Evolutionary conservation across 2,113 vertebrate species (phyloP), one percentile per base, ranked within the genome.

Genomic region (Rhabdornis inornatus): DNA sequence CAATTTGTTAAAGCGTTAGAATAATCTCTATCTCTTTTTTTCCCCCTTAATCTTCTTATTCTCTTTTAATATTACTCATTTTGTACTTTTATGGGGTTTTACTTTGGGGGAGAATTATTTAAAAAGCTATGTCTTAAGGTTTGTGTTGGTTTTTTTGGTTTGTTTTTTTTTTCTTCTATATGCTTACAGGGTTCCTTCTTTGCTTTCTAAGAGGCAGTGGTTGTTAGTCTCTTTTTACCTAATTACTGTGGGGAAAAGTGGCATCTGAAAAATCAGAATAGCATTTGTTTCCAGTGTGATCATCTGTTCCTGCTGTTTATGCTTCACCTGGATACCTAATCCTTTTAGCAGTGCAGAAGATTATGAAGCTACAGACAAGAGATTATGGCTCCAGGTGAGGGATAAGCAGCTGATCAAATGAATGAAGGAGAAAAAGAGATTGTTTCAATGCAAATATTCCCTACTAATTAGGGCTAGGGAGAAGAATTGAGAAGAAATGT

Each of bases 241-340:
- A n/a, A 86, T 77, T 85, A 53, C 40, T 16, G 39, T 24, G 30
- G 23, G 12, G 22, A 16, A 64, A 82, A 77, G 12, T 2, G 5
- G 11, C 55, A 74, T 53, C 55, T 86, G 76, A 68, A 68, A 83
- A 92, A 23, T 80, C 40, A 64, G 53, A 79, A 18, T 9, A 49
- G 22, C 47, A 53, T 83, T 95, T 94, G 33, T 88, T 89, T 88
- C 68, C n/a, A 69, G 5, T 45, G 40, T 53, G 85, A 75, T 89
- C 92, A 61, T 89, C 79, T 96, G 79, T 60, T 93, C 88, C 83
- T 94, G 76, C 75, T 91, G 78, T 74, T 95, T 69, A 15, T 92
- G 82, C 61, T 95, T 97, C 95, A 96, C 90, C 90, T 97, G 93
- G 65, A 84, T 92, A 25, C 23, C 37, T 95, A 94, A 96, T 97